These are phyloP conservation scores for Axis porcinus DNA, from an alignment of 2,113 vertebrate genomes.

Conservation along the genomic window DNA sequence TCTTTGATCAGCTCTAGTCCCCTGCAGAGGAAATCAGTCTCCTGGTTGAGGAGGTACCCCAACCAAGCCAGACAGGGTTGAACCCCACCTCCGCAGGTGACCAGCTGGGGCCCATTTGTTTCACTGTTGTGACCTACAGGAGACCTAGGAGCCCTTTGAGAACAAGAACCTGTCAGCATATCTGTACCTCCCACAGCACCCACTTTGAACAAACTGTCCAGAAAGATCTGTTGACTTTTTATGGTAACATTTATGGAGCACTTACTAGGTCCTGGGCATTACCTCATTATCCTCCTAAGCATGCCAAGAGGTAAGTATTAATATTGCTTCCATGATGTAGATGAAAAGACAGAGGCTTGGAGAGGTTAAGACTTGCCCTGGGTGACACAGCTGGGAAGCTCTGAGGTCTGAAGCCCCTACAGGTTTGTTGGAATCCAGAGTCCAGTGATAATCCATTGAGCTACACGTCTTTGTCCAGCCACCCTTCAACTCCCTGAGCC, in stretches of 20 bases:
- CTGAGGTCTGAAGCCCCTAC: background rate
- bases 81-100: background rate
- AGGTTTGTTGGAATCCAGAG: background rate
- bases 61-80: background rate
- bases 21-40: background rate
- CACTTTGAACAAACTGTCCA: background rate
- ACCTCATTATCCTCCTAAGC: background rate
- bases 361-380: background rate
- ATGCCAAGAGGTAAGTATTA: background rate
- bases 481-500: background rate
- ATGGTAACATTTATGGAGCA: background rate
- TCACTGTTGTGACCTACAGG: background rate
- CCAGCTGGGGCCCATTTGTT: background rate
- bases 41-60: background rate
- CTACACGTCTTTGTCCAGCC: background rate
- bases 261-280: background rate
- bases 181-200: background rate
- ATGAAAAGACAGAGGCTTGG: background rate
- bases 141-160: background rate
- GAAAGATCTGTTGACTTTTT: background rate
- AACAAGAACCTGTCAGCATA: background rate
- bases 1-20: background rate
- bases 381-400: background rate
- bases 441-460: background rate
- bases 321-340: background rate